A percentile compares a stretch with the other conserved stretches of the same genome.
Evolutionary conservation across 2,113 vertebrate species (phyloP).

Genomic region (Lanius ludovicianus): DNA sequence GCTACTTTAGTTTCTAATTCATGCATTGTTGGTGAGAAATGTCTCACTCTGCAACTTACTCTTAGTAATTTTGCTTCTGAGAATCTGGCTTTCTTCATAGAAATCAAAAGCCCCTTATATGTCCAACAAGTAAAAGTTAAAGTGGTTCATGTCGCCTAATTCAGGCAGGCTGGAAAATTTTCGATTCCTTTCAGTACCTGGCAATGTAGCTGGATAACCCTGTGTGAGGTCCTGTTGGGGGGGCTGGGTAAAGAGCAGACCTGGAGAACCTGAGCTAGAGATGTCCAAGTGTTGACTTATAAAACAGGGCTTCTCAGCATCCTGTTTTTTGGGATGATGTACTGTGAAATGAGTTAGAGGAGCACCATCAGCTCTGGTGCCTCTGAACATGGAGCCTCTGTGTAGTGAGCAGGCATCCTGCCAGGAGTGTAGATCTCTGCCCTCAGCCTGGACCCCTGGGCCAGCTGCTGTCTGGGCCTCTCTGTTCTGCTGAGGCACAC

Average conservation of each 20-base stretch:
- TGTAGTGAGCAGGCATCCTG: background rate
- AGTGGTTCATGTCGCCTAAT: background rate
- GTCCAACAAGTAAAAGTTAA: background rate
- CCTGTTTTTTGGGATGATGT: background rate
- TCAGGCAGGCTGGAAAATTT: background rate
- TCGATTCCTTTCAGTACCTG: background rate
- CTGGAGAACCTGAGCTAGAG: background rate
- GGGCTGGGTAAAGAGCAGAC: background rate
- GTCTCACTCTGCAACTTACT: background rate
- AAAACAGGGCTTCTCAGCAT: background rate
- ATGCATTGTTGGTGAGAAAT: background rate
- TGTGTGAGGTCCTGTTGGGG: background rate
- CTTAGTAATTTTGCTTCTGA: background rate
- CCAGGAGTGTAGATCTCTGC: background rate
- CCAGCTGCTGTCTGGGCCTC: background rate
- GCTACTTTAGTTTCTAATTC: background rate
- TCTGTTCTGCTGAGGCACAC: rapidly evolving
- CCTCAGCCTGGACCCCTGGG: background rate
- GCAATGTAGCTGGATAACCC: background rate
- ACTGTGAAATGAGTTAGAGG: background rate
- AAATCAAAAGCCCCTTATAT: background rate
- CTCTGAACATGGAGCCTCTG: rapidly evolving
- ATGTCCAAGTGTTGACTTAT: background rate
- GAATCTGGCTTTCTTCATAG: background rate
- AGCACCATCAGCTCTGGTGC: background rate